Base-by-base conservation (phyloP, 2,888 invertebrate genomes). In the Drosophila merina region DNA sequence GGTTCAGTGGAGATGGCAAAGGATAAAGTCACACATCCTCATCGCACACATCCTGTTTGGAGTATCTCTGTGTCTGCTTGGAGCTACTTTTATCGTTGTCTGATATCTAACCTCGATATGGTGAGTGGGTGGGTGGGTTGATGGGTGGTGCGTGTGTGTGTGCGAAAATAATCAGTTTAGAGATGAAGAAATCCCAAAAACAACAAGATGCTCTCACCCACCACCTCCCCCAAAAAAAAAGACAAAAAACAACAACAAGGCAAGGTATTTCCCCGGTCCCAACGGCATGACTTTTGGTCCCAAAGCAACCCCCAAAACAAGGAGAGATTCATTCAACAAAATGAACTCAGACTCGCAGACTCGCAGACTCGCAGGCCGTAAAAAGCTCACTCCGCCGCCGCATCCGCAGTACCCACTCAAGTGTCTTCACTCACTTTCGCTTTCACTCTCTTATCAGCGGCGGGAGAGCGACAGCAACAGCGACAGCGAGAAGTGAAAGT, bases 261-360 rank as follows among this genome's bases (percentile, higher is more conserved):
- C 64, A 66, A 90, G 86, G 89, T 89, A 86, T 88, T 90, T 89
- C 90, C 91, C 88, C 88, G 89, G 90, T 91, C 91, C 91, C 91
- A 91, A 77, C 90, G 91, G 91, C 91, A 90, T 91, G 91, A 89
- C 89, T 87, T 83, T 81, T 89, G 91, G 88, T 91, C 91, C 91
- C 91, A 89, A 86, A 91, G 91, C 91, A 90, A 90, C 91, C 89
- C 86, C 86, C 64, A 54, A 62, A 49, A 70, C 64, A 58, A 42
- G 25, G 54, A 63, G 44, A 66, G 48, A 52, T 66, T 66, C 63
- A 54, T 82, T 79, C 75, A 69, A 63, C 30, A 52, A 42, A 83
- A 79, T 78, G 75, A 79, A 86, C 77, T 45, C 66, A 30, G 20
- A 20, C 20, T 20, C 20, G 20, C 20, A 20, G 20, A 20, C 20